Evolutionary conservation across 2,797 vertebrate genomes (phyloP).

Genomic region (Hemibagrus guttatus): DNA sequence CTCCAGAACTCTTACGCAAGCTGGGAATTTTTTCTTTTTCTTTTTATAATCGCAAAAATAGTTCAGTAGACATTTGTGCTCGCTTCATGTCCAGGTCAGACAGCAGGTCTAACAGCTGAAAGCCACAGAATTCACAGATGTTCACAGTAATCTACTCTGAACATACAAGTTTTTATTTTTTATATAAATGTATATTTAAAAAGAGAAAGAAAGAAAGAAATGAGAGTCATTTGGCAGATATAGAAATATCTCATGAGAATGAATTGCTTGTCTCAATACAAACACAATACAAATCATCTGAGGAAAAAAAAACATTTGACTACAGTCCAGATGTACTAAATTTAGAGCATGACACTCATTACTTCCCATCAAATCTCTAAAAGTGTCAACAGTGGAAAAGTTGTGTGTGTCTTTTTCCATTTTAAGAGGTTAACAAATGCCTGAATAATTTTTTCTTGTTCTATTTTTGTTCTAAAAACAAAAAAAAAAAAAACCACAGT

Average conservation of each 20-base stretch:
- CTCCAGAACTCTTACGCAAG: slow-evolving; percentile 77
- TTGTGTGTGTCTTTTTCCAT: slow-evolving; percentile 11
- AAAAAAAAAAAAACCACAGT: neutral
- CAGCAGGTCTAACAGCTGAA: neutral
- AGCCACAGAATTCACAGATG: neutral
- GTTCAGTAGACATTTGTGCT: slow-evolving; percentile 53
- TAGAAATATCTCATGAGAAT: neutral
- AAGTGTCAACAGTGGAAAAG: slow-evolving; percentile 6
- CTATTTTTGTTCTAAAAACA: neutral
- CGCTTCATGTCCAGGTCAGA: slow-evolving; percentile 41
- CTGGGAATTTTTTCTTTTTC: slow-evolving; percentile 66
- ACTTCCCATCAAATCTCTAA: slow-evolving; percentile 18
- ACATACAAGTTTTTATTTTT: neutral
- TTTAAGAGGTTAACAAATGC: slow-evolving; percentile 10
- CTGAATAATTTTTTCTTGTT: neutral
- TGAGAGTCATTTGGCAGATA: neutral
- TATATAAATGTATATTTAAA: neutral
- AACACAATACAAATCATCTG: neutral
- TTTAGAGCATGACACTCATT: slow-evolving; percentile 29
- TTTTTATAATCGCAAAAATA: slow-evolving; percentile 62
- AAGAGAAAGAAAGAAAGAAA: neutral
- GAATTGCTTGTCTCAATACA: neutral
- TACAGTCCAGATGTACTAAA: slow-evolving; percentile 27
- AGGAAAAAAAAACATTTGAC: slow-evolving; percentile 45
- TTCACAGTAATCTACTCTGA: neutral